phyloP scores from a whole-genome alignment of 2,797 vertebrate species.

The Gallinago stenura region DNA sequence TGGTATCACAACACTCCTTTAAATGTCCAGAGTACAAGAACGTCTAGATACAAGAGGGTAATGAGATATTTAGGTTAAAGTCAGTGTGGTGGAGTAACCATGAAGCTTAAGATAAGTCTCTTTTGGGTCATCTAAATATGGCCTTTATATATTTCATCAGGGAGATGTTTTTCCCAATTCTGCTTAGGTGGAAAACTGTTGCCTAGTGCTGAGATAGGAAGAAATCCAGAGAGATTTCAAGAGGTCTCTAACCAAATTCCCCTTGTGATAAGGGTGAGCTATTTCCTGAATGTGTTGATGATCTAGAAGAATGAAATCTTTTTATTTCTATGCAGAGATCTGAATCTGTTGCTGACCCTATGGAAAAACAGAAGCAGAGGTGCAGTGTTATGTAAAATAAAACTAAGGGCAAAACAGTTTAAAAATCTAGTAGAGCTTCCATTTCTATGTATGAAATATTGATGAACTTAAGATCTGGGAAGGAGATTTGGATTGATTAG shows the following conservation, averaged over 20 bases:
- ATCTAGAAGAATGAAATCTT: neutral
- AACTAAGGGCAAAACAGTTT: neutral
- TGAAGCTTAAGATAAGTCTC: neutral
- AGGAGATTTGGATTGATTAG: constrained; percentile 1
- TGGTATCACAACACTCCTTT: neutral
- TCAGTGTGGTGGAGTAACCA: neutral
- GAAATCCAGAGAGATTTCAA: neutral
- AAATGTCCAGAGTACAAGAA: neutral
- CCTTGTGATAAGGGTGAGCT: neutral
- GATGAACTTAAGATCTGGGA: neutral
- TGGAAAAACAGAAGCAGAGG: neutral
- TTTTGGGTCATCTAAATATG: neutral
- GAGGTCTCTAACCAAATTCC: neutral
- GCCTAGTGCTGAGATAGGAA: neutral
- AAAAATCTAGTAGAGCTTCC: neutral
- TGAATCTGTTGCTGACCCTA: neutral
- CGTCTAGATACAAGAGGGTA: neutral
- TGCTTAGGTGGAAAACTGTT: neutral
- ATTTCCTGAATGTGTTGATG: neutral
- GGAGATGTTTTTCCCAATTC: neutral
- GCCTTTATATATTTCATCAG: neutral
- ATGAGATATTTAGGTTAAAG: neutral
- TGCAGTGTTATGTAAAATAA: neutral
- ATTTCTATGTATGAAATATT: constrained; percentile 23
- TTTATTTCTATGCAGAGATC: neutral